Evolutionary conservation across 2,797 vertebrate species (phyloP).

Genomic region (Eulemur mongoz): DNA sequence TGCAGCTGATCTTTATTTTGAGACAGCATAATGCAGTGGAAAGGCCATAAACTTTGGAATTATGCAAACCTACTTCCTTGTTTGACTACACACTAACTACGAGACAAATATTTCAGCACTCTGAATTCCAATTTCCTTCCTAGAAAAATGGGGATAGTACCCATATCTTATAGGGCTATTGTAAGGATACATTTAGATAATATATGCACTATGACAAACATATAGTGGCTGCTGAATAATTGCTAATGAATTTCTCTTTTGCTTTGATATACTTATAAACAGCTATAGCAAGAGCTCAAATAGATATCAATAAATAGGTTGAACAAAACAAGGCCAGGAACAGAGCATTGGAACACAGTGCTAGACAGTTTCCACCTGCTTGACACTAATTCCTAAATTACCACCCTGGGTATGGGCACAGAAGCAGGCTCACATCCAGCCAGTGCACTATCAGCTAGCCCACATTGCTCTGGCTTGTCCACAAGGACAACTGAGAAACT

Average conservation of each 20-base stretch:
- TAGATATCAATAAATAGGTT: slow-evolving; percentile 45
- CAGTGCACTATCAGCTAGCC: not conserved
- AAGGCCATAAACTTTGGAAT: slow-evolving; percentile 55
- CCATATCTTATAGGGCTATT: not conserved
- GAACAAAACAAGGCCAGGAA: slow-evolving; percentile 44
- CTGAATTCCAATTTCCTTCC: slow-evolving; percentile 39
- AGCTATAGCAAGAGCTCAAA: slow-evolving; percentile 20
- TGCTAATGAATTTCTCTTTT: slow-evolving; percentile 22
- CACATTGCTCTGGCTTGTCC: not conserved
- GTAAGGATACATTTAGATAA: slow-evolving; percentile 28
- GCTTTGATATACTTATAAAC: slow-evolving; percentile 11
- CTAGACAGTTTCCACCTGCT: not conserved
- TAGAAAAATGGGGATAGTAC: slow-evolving; percentile 6
- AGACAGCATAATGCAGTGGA: slow-evolving; percentile 1
- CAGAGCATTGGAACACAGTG: not conserved
- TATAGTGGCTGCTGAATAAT: not conserved
- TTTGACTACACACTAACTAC: not conserved
- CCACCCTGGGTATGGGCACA: not conserved
- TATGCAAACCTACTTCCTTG: slow-evolving; percentile 10
- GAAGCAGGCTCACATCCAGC: not conserved
- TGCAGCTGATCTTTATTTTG: slow-evolving; percentile 56
- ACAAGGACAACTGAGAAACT: slow-evolving; percentile 39
- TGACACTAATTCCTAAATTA: not conserved
- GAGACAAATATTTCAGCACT: not conserved
- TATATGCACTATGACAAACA: not conserved